Conservation (phyloP, 1,140 invertebrate genomes). For the Helicoverpa zea region DNA sequence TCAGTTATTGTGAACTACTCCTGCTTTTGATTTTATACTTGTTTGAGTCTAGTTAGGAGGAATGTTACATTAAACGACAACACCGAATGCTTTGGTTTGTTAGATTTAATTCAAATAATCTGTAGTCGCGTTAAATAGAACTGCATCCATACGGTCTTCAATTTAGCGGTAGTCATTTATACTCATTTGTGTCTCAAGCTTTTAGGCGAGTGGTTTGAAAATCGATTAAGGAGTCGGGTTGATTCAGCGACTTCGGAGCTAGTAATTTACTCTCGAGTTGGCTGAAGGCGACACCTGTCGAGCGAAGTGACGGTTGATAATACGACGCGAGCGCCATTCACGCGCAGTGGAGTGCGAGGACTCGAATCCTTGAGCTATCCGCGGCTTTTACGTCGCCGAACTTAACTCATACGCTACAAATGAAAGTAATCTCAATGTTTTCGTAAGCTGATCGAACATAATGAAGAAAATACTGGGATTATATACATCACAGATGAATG, state of each 20-base stretch:
- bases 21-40: constrained; percentile 1
- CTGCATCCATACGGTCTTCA: constrained; percentile 42
- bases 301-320: constrained; percentile 84
- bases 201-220: constrained; percentile 78
- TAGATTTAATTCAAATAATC: background rate
- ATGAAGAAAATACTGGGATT: background rate
- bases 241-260: constrained; percentile 85
- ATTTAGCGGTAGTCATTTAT: constrained; percentile 60
- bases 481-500: constrained; percentile 40
- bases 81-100: background rate
- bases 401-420: constrained; percentile 44
- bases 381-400: constrained; percentile 42
- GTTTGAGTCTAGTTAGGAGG: background rate
- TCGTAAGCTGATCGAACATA: constrained; percentile 1
- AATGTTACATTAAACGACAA: too few relatives aligned
- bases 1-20: constrained; percentile 4
- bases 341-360: constrained; percentile 77
- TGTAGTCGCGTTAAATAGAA: background rate
- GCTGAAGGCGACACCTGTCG: constrained; percentile 86
- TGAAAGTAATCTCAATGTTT: constrained; percentile 19
- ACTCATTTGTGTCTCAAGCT: constrained; percentile 69
- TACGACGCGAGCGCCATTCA: constrained; percentile 83
- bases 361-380: constrained; percentile 64
- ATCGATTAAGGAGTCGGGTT: constrained; percentile 84
- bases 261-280: constrained; percentile 86